phyloP scores from a whole-genome alignment of 2,888 invertebrate species.

The Brachylomia viminalis region DNA sequence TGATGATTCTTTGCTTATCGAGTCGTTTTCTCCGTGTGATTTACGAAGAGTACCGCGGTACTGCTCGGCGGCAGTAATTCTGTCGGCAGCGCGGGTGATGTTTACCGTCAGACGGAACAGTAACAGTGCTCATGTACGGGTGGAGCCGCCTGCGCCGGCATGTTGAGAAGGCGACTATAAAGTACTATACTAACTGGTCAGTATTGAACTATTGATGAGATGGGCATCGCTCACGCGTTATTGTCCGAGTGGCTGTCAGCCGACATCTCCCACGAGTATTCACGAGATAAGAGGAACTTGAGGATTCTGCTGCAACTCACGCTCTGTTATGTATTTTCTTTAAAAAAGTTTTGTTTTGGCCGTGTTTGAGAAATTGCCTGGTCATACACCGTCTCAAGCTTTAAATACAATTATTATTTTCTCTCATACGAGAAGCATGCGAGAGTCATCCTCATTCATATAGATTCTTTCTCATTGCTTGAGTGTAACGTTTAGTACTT shows the following conservation, averaged over 20 bases:
- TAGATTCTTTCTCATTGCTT: too few species aligned
- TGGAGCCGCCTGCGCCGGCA: background rate
- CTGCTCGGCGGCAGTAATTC: slow-evolving; percentile 27
- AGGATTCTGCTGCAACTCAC: background rate
- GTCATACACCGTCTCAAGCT: background rate
- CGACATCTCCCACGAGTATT: background rate
- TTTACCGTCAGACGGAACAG: slow-evolving; percentile 24
- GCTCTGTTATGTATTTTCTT: background rate
- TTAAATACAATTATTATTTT: background rate
- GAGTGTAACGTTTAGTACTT: background rate
- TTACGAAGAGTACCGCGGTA: slow-evolving; percentile 24
- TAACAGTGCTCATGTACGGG: slow-evolving; percentile 28
- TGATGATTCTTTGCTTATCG: slow-evolving; percentile 38
- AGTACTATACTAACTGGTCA: background rate
- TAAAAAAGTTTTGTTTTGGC: too few species aligned
- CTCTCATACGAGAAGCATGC: background rate
- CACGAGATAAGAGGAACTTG: background rate
- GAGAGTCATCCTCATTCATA: background rate
- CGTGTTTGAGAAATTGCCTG: background rate
- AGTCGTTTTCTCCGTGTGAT: slow-evolving; percentile 37
- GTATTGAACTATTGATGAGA: slow-evolving; percentile 20
- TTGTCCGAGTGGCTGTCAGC: slow-evolving; percentile 1
- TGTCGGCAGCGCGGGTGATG: slow-evolving; percentile 32
- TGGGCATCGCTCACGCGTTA: background rate
- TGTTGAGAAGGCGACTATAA: slow-evolving; percentile 23